Percentiles rank a stretch among this genome's conserved stretches.
phyloP scores from a whole-genome alignment of 2,797 vertebrate genomes.

The Gymnoscopelus braueri region DNA sequence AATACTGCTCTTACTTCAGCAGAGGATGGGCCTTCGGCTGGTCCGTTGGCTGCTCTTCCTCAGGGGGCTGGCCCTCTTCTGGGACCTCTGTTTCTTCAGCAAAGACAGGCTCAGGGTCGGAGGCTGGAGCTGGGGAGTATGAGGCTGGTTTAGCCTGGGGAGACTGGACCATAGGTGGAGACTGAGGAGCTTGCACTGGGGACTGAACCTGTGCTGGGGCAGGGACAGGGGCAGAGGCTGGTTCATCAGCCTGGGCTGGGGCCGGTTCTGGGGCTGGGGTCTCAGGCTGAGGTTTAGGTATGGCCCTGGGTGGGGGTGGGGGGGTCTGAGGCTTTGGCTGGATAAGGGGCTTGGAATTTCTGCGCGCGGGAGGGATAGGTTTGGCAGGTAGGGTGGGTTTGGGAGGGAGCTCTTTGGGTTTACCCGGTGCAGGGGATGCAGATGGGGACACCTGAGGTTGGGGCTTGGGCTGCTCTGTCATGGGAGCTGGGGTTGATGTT shows the following conservation, averaged over 20 bases:
- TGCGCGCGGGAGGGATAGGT: constrained; percentile 82
- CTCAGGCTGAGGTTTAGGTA: constrained; percentile 60
- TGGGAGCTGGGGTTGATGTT: constrained; percentile 69
- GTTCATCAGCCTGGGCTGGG: constrained; percentile 24
- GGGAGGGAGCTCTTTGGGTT: constrained; percentile 80
- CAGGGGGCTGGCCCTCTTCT: constrained; percentile 76
- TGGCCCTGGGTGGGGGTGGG: constrained; percentile 71
- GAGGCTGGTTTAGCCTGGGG: constrained; percentile 56
- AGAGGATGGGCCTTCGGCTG: constrained; percentile 94
- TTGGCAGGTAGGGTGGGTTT: constrained; percentile 83
- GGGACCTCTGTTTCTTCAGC: constrained; percentile 49
- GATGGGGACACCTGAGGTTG: constrained; percentile 82
- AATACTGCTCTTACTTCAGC: constrained; percentile 91
- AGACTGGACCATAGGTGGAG: constrained; percentile 78
- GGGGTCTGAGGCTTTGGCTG: constrained; percentile 84
- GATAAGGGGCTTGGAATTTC: constrained; percentile 83
- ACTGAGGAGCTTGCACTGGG: constrained; percentile 64
- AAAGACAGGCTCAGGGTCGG: constrained; percentile 50
- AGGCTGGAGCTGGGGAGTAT: constrained; percentile 26
- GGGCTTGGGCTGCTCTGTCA: constrained; percentile 87
- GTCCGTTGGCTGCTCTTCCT: constrained; percentile 77
- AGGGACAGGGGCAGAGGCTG: constrained; percentile 2
- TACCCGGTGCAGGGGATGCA: constrained; percentile 75
- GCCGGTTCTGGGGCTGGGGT: constrained; percentile 49
- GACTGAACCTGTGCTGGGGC: constrained; percentile 66